Conservation (phyloP, 2,888 invertebrate genomes). For the Oxyscelio sp. region DNA sequence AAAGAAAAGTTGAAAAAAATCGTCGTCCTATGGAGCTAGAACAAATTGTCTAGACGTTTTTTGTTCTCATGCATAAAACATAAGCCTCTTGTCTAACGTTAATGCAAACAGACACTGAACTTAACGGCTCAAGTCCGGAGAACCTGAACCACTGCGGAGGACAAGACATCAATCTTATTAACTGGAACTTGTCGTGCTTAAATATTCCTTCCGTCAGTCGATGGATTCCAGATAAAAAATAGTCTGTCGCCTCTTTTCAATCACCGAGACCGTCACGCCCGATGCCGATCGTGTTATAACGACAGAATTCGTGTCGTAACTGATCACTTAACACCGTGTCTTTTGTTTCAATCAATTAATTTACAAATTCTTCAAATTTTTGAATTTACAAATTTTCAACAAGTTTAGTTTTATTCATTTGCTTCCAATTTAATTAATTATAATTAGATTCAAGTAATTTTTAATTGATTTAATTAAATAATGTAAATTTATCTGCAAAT, state of each 20-base stretch:
- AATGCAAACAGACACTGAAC: conserved; percentile 83
- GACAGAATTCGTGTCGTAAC: no score
- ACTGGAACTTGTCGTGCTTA: conserved; percentile 74
- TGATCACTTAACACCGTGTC: no score
- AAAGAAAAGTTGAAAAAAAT: conserved; percentile 54
- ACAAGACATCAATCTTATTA: conserved; percentile 82
- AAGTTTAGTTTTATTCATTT: no score
- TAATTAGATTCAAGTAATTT: no score
- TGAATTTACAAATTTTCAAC: no score
- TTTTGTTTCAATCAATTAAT: no score
- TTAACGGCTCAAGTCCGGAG: conserved; percentile 61
- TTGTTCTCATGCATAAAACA: conserved; percentile 85
- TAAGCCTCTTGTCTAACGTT: conserved; percentile 80
- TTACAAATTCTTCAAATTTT: no score
- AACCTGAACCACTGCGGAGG: conserved; percentile 57
- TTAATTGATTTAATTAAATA: no score
- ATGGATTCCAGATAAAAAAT: conserved; percentile 76
- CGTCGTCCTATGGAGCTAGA: conserved; percentile 68
- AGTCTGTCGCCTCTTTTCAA: conserved; percentile 54
- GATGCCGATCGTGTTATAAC: conserved; percentile 26
- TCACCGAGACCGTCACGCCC: conserved; percentile 23
- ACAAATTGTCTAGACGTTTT: conserved; percentile 81
- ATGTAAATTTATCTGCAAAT: no score
- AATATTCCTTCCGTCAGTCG: conserved; percentile 73
- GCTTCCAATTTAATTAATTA: no score